Percentiles rank a stretch among this genome's conserved stretches.
These are phyloP conservation scores for Thomomys bottae DNA, from an alignment of 2,113 vertebrate genomes.

Conservation along the genomic window DNA sequence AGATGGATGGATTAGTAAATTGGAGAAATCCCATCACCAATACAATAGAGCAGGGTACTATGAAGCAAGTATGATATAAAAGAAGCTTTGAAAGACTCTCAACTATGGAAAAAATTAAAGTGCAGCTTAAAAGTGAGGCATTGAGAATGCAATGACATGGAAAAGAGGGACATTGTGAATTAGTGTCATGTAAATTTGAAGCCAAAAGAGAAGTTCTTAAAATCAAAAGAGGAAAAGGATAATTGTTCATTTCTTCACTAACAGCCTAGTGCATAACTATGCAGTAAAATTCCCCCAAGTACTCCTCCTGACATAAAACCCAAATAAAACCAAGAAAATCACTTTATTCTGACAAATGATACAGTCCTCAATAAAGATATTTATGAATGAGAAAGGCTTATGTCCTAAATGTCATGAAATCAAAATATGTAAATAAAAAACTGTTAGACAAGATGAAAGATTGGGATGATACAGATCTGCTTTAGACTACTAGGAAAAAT, in stretches of 20 bases:
- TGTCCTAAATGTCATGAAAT: slow-evolving; percentile 45
- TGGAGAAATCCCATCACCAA: slow-evolving; percentile 10
- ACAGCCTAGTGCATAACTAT: background rate
- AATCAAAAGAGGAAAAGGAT: background rate
- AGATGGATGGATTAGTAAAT: slow-evolving; percentile 19
- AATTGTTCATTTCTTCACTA: slow-evolving; percentile 15
- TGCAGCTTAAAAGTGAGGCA: background rate
- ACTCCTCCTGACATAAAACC: background rate
- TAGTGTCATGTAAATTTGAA: slow-evolving; percentile 1
- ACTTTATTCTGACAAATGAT: slow-evolving; percentile 67
- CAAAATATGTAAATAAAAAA: slow-evolving; percentile 62
- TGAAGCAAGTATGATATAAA: background rate
- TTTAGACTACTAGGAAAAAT: slow-evolving; percentile 22
- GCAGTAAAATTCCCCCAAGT: background rate
- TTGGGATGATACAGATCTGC: background rate
- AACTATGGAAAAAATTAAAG: background rate
- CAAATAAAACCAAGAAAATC: slow-evolving; percentile 43
- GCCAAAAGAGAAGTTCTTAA: slow-evolving; percentile 23
- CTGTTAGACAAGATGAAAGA: slow-evolving; percentile 12
- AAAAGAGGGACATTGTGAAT: slow-evolving; percentile 24
- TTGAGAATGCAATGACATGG: background rate
- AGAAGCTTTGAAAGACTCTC: background rate
- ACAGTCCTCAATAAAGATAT: slow-evolving; percentile 36
- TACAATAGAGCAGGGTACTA: background rate
- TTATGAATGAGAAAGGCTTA: slow-evolving; percentile 60